Evolutionary conservation across 2,113 vertebrate species (phyloP), one percentile per base, ranked within the genome.

Genomic region (Alligator sinensis): DNA sequence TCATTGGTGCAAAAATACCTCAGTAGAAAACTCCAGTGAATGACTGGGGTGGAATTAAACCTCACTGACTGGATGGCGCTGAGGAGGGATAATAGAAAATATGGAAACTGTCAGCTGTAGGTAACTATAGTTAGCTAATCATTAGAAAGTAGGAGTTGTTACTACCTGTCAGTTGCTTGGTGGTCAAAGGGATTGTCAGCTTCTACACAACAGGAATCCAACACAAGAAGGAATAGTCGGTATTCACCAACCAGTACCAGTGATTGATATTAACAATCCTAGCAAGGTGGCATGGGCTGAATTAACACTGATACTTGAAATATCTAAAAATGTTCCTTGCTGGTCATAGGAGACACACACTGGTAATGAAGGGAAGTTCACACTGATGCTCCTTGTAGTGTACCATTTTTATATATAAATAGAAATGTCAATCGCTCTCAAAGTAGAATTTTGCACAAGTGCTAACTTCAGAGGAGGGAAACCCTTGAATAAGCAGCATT

Each of bases 111-210:
- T 47, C 27, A 11, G 30, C 61, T 61, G 57, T 1, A 3, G 30
- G 13, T 47, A 4, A 70, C 38, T 17, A 4, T 1, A 4, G 18
- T 16, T 2, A 0, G 64, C 12, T 1, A 12, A 21, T 11, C 28
- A 14, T 7, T 59, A 34, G 0, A n/a, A 0, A 25, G 0, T 58
- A 34, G 21, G 9, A 1, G 3, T 3, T 2, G 24, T 66, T 54
- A 2, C 70, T 1, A 28, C 11, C 0, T 22, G 24, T 3, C n/a
- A 9, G 15, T 4, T 13, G 10, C 70, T 47, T 47, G 34, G 12
- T 74, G 25, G 38, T 62, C 15, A 3, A 79, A 11, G 77, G 55
- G 25, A 28, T 19, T 4, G 38, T 38, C 55, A 30, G 24, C 14
- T 18, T 2, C 9, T 24, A 10, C 5, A 6, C 34, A 2, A 66